A percentile compares a stretch with the other conserved stretches of the same genome.
Evolutionary conservation across 1,140 invertebrate genomes (phyloP).

Genomic region (Megalonaias nervosa): DNA sequence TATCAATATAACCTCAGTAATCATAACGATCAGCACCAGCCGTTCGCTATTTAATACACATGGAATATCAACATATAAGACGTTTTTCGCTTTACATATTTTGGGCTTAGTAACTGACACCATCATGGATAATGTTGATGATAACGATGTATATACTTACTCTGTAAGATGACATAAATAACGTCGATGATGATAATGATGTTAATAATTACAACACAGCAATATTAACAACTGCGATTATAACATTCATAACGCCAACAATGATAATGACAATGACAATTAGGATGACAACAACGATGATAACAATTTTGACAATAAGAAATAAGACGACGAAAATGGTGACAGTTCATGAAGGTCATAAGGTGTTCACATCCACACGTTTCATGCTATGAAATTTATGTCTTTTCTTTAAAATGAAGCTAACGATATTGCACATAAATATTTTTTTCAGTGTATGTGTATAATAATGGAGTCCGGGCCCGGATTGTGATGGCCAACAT

Average conservation of each 20-base stretch:
- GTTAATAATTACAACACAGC: too few relatives aligned
- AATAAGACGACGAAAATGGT: too few relatives aligned
- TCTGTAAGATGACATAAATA: too few relatives aligned
- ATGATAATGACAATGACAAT: too few relatives aligned
- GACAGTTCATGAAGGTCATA: too few relatives aligned
- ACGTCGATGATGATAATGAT: too few relatives aligned
- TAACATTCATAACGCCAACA: too few relatives aligned
- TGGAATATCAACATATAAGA: not conserved
- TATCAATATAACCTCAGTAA: too few relatives aligned
- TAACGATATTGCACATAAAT: not conserved
- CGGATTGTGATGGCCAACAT: conserved; percentile 59
- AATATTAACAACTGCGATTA: too few relatives aligned
- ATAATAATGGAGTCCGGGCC: conserved; percentile 57
- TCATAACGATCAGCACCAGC: not conserved
- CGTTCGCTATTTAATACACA: not conserved
- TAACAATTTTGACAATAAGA: too few relatives aligned
- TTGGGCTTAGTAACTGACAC: not conserved
- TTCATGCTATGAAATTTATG: not conserved
- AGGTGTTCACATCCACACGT: not conserved
- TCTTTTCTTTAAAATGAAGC: not conserved
- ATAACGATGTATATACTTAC: too few relatives aligned
- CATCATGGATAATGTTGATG: not conserved
- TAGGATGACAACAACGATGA: too few relatives aligned
- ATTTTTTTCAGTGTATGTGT: conserved; percentile 58
- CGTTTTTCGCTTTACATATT: not conserved